A percentile compares a stretch with the other conserved stretches of the same genome.
Conservation (phyloP, 2,113 vertebrate species). For the Rhineura floridana region DNA sequence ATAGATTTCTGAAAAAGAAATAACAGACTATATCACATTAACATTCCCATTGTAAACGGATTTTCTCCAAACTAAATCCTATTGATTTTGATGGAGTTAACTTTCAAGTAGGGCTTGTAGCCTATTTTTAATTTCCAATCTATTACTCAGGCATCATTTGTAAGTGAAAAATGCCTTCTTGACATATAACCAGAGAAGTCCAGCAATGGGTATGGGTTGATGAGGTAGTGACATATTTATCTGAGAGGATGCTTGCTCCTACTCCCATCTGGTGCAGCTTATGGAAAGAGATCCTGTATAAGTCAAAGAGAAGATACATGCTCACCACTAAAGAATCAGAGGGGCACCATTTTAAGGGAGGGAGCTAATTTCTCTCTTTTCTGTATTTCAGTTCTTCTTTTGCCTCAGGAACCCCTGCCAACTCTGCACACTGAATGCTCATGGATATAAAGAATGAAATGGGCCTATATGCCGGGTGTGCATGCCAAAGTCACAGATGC, state of each 20-base stretch:
- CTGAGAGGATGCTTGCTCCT: background rate
- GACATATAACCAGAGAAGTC: background rate
- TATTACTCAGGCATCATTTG: background rate
- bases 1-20: background rate
- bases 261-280: background rate
- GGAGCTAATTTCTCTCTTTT: background rate
- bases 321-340: background rate
- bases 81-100: background rate
- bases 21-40: background rate
- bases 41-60: background rate
- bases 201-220: background rate
- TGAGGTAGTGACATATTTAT: background rate
- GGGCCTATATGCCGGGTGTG: background rate
- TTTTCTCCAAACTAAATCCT: background rate
- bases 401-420: background rate
- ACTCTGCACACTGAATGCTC: background rate
- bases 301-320: background rate
- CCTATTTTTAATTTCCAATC: background rate
- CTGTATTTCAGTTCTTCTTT: too few relatives aligned
- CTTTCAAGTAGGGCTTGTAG: background rate
- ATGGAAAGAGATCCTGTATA: background rate
- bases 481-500: too few relatives aligned
- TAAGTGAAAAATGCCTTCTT: background rate
- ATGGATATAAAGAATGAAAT: background rate
- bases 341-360: background rate